Percentiles rank a stretch among this genome's conserved stretches.
Conservation (phyloP, 2,113 vertebrate genomes). For the Peucedramus taeniatus region DNA sequence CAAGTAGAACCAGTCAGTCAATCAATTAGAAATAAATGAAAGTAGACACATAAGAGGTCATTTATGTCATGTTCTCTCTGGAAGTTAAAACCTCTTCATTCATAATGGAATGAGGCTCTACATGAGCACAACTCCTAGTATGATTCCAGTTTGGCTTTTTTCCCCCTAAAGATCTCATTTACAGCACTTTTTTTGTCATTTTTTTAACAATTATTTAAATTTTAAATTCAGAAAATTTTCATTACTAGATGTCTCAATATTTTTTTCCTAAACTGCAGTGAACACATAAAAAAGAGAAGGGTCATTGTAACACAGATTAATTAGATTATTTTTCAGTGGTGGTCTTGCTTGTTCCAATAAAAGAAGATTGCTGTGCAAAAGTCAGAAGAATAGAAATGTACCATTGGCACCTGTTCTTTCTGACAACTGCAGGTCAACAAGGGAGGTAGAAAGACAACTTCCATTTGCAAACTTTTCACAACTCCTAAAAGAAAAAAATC, state of each 20-base stretch:
- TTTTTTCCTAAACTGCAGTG: neutral
- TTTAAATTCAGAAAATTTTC: neutral
- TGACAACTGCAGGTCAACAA: neutral
- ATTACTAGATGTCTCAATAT: neutral
- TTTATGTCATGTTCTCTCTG: neutral
- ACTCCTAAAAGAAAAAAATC: neutral
- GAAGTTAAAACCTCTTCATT: neutral
- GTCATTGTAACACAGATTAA: neutral
- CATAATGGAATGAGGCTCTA: neutral
- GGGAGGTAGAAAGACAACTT: neutral
- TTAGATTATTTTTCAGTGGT: neutral
- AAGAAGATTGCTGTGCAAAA: neutral
- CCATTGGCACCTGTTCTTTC: neutral
- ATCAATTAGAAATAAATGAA: neutral
- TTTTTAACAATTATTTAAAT: neutral
- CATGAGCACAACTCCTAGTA: neutral
- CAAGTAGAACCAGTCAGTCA: neutral
- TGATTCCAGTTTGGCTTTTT: neutral
- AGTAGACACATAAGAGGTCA: neutral
- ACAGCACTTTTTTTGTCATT: neutral
- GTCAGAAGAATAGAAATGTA: neutral
- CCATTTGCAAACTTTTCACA: neutral
- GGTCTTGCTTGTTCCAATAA: neutral
- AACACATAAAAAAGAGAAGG: neutral
- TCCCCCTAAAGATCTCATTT: neutral